phyloP scores from a whole-genome alignment of 1,140 invertebrate genomes.

The Pararge aegeria region DNA sequence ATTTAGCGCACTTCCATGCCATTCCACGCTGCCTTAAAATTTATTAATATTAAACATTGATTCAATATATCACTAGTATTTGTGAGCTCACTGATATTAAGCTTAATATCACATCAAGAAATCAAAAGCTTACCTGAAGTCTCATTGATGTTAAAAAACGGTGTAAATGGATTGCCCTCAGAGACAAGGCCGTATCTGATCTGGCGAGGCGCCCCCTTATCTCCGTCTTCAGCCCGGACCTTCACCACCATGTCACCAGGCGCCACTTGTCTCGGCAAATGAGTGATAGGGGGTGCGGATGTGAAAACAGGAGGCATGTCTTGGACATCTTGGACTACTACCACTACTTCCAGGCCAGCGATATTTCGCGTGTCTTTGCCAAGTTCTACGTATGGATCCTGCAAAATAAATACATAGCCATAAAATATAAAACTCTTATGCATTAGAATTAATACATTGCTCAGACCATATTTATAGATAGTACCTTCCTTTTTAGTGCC shows the following conservation, averaged over 20 bases:
- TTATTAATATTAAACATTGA: too few relatives aligned
- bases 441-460: too few relatives aligned
- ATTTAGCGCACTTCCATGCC: too few relatives aligned
- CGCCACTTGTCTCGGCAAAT: conserved; percentile 82
- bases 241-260: conserved; percentile 84
- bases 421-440: neutral
- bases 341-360: conserved; percentile 88
- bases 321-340: conserved; percentile 91
- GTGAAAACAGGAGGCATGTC: conserved; percentile 93
- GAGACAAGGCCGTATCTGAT: conserved; percentile 91
- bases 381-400: conserved; percentile 92
- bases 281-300: conserved; percentile 88
- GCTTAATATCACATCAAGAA: neutral
- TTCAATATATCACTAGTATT: too few relatives aligned
- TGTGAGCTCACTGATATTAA: too few relatives aligned
- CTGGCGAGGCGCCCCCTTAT: conserved; percentile 89
- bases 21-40: too few relatives aligned
- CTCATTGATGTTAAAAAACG: conserved; percentile 91
- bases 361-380: conserved; percentile 92
- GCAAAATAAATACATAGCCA: conserved; percentile 31
- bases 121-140: conserved; percentile 83
- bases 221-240: conserved; percentile 93
- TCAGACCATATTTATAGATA: too few relatives aligned
- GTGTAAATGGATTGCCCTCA: conserved; percentile 89
- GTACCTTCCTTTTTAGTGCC: too few relatives aligned